Conservation (phyloP, 2,113 vertebrate genomes). For the Ophiodon elongatus region DNA sequence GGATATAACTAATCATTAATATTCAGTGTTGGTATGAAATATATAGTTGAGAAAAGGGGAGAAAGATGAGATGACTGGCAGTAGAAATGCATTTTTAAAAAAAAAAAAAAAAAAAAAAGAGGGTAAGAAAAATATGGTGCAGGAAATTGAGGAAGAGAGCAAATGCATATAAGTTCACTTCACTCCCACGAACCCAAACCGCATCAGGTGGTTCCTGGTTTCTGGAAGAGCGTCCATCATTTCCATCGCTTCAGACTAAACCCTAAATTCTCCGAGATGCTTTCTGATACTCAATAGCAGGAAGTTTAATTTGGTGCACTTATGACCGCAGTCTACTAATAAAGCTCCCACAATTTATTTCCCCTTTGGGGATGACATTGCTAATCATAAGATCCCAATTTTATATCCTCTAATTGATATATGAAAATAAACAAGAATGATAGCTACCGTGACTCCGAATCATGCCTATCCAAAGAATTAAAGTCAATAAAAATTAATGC, state of each 20-base stretch:
- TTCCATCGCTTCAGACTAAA: conserved; percentile 53
- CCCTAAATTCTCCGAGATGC: conserved; percentile 25
- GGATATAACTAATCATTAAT: conserved; percentile 47
- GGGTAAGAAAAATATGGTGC: conserved; percentile 23
- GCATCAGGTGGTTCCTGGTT: conserved; percentile 14
- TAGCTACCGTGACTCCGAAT: conserved; percentile 68
- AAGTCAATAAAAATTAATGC: conserved; percentile 79
- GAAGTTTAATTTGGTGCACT: conserved; percentile 47
- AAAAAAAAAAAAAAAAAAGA: conserved; percentile 43
- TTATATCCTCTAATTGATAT: conserved; percentile 79
- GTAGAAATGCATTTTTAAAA: conserved; percentile 25
- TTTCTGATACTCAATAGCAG: conserved; percentile 23
- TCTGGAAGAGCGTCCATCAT: conserved; percentile 35
- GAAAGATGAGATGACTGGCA: conserved; percentile 63
- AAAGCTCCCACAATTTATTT: conserved; percentile 54
- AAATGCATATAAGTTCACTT: conserved; percentile 63
- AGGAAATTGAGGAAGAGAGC: conserved; percentile 41
- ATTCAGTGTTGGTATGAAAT: conserved; percentile 58
- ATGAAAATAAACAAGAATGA: conserved; percentile 79
- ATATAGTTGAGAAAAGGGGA: conserved; percentile 41
- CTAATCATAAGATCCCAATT: conserved; percentile 71
- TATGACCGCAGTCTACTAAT: conserved; percentile 60
- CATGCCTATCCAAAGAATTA: conserved; percentile 76
- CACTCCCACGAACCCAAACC: conserved; percentile 20
- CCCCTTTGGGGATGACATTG: conserved; percentile 65